Evolutionary conservation across 1,140 invertebrate genomes (phyloP).

Genomic region (Temnothorax curvispinosus): DNA sequence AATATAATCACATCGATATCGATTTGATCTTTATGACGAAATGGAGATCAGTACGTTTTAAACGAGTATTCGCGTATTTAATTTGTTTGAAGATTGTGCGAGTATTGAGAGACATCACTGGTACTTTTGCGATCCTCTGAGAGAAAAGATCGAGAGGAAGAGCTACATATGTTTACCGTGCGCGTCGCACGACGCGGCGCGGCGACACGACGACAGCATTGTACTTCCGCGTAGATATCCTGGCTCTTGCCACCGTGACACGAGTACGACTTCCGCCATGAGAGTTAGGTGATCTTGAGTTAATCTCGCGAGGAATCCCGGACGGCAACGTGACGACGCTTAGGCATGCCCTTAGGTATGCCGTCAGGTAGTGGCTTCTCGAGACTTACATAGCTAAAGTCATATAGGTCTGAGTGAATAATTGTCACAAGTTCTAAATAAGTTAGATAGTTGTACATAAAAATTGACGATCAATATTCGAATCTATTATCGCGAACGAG

Average conservation of each 20-base stretch:
- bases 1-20: background rate
- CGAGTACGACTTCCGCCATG: slow-evolving; percentile 63
- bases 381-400: background rate
- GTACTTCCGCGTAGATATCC: slow-evolving; percentile 74
- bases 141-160: slow-evolving; percentile 63
- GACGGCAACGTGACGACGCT: slow-evolving; percentile 25
- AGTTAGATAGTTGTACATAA: background rate
- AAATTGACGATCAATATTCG: background rate
- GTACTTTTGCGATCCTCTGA: background rate
- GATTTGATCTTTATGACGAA: background rate
- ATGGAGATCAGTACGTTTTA: background rate
- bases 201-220: slow-evolving; percentile 69
- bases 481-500: background rate
- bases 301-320: slow-evolving; percentile 56
- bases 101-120: background rate
- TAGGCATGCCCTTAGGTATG: slow-evolving; percentile 33
- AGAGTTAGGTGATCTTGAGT: slow-evolving; percentile 63
- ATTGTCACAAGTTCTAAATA: background rate
- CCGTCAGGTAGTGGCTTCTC: background rate
- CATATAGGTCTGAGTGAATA: background rate
- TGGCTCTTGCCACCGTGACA: slow-evolving; percentile 59
- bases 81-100: slow-evolving; percentile 9
- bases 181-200: slow-evolving; percentile 33
- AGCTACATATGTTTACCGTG: slow-evolving; percentile 62
- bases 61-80: too few species aligned